These are phyloP conservation scores for Eidolon dupreanum DNA, from an alignment of 2,797 vertebrate genomes.

Conservation along the genomic window DNA sequence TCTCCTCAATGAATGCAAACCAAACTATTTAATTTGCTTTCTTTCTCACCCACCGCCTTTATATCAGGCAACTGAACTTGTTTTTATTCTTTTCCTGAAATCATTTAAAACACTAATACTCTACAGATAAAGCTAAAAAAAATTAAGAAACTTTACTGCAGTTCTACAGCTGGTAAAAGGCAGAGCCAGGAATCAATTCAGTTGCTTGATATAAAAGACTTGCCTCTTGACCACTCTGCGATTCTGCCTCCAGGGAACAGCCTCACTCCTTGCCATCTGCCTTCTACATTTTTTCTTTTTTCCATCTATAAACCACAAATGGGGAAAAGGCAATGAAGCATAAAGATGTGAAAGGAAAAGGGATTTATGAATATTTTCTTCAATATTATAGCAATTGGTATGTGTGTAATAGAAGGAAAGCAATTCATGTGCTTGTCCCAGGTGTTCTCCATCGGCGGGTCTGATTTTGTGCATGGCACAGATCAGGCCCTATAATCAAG, in stretches of 20 bases:
- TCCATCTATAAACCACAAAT: conserved; percentile 61
- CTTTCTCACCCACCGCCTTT: neutral
- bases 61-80: neutral
- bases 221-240: neutral
- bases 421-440: neutral
- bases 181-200: neutral
- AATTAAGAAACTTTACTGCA: neutral
- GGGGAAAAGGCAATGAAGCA: conserved; percentile 40
- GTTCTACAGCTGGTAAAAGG: neutral
- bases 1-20: neutral
- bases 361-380: conserved; percentile 62
- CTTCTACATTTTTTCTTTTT: conserved; percentile 22
- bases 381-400: conserved; percentile 41
- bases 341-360: conserved; percentile 20
- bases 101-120: neutral
- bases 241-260: conserved; percentile 34
- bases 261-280: neutral
- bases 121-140: neutral
- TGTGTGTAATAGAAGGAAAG: conserved; percentile 37
- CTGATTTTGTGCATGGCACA: neutral
- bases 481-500: conserved; percentile 14
- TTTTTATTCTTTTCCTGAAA: neutral
- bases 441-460: neutral
- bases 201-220: neutral
- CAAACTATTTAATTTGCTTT: neutral